Evolutionary conservation across 1,140 invertebrate genomes (phyloP).

Genomic region (Drosophila equinoxialis): DNA sequence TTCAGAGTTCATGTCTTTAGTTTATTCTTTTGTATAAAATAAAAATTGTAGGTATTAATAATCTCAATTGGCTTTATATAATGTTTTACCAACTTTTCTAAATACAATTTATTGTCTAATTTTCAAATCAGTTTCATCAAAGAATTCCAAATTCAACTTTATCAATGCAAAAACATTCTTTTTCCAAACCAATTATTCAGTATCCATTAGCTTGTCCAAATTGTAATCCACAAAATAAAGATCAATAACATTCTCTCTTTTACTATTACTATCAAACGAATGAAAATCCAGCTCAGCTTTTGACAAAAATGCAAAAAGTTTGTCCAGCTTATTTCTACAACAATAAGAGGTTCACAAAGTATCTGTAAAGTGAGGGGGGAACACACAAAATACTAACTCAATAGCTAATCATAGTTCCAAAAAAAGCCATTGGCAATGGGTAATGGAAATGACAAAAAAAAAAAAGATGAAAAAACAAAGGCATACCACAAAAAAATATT

Average conservation of each 20-base stretch:
- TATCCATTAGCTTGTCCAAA: neutral
- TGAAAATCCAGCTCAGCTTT: neutral
- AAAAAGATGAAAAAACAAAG: neutral
- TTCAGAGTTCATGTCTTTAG: too few species aligned
- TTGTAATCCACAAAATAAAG: slow-evolving; percentile 1
- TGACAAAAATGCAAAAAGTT: slow-evolving; percentile 11
- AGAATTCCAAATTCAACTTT: neutral
- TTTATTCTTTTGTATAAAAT: too few species aligned
- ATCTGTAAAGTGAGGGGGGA: neutral
- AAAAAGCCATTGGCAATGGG: neutral
- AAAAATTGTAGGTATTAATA: too few species aligned
- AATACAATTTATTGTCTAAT: too few species aligned
- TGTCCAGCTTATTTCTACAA: neutral
- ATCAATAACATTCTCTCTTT: slow-evolving; percentile 2
- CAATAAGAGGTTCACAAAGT: neutral
- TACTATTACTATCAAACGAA: neutral
- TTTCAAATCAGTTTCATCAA: too few species aligned
- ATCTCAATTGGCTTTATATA: too few species aligned
- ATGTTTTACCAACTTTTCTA: too few species aligned
- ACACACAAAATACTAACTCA: neutral
- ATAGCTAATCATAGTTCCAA: slow-evolving; percentile 10
- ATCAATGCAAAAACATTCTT: neutral
- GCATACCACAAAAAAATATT: too few species aligned
- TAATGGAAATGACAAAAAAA: slow-evolving; percentile 5
- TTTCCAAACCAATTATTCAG: neutral